Evolutionary conservation across 2,113 vertebrate species (phyloP), one percentile per base, ranked within the genome.

Genomic region (Ophthalmolycus amberensis): DNA sequence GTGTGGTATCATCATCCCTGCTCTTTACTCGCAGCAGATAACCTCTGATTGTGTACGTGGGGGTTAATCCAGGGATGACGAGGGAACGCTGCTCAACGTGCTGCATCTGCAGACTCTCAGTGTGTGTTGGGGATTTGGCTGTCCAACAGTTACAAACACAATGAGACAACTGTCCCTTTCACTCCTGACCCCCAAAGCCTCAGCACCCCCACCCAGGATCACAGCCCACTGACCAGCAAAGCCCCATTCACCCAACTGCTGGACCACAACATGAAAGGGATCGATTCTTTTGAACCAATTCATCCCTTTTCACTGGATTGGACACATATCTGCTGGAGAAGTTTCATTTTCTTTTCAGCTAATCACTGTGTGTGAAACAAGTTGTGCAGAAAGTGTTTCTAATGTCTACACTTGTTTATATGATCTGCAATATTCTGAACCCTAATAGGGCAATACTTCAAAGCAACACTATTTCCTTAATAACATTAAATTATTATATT

Each of bases 51-150:
- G 69, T 84, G 84, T 62, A 52, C 56, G 86, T 2, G 12, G 80
- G 75, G 87, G 89, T 93, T 94, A 92, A 93, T 91, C 92, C 88
- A 0, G 67, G 89, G 71, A 62, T 76, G 82, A 87, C 40, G 14
- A 70, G 78, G 60, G 34, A 63, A 63, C 50, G 62, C 46, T 68
- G 27, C 65, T 80, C 79, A 40, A 52, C 40, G 12, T 60, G 80
- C 84, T 78, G 84, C 77, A 89, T 87, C 90, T 86, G 90, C 73
- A 82, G 32, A 68, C 88, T 75, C 74, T 88, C 81, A 78, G 80
- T 81, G 66, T 81, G 66, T 79, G 65, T 1, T 9, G 58, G 14
- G 85, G 85, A 75, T 91, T 90, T 85, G 70, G 7, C 75, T 54
- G 86, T 76, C 73, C 80, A 66, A 70, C 77, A 77, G 78, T 77